Conservation (phyloP, 2,888 invertebrate genomes). For the Brachylomia viminalis region DNA sequence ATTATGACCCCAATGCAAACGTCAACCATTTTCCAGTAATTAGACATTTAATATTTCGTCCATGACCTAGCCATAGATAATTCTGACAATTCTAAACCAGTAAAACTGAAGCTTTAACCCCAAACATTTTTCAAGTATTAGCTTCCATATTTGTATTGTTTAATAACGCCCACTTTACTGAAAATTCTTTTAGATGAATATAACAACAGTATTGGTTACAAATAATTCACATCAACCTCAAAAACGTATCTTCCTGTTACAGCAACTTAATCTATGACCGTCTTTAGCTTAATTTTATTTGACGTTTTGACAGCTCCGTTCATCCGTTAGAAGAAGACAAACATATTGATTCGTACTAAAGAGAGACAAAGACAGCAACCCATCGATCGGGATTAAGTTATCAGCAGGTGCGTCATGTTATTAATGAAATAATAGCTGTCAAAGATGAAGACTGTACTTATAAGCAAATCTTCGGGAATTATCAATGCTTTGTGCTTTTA, state of each 20-base stretch:
- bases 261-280: constrained; percentile 66
- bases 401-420: constrained; percentile 68
- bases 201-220: neutral
- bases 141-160: too few relatives aligned
- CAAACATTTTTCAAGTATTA: too few relatives aligned
- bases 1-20: too few relatives aligned
- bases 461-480: constrained; percentile 19
- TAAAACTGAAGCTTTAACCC: too few relatives aligned
- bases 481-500: neutral
- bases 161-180: too few relatives aligned
- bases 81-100: too few relatives aligned
- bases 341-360: constrained; percentile 58
- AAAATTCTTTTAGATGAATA: too few relatives aligned
- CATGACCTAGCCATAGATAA: too few relatives aligned
- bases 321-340: constrained; percentile 65
- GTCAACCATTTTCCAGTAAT: too few relatives aligned
- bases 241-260: neutral
- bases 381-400: constrained; percentile 70
- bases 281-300: constrained; percentile 74
- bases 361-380: constrained; percentile 57
- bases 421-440: constrained; percentile 59
- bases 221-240: too few relatives aligned
- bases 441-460: constrained; percentile 39
- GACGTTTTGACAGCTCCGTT: constrained; percentile 77
- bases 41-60: too few relatives aligned